Conservation (phyloP, 2,113 vertebrate species). For the Sapayoa aenigma region DNA sequence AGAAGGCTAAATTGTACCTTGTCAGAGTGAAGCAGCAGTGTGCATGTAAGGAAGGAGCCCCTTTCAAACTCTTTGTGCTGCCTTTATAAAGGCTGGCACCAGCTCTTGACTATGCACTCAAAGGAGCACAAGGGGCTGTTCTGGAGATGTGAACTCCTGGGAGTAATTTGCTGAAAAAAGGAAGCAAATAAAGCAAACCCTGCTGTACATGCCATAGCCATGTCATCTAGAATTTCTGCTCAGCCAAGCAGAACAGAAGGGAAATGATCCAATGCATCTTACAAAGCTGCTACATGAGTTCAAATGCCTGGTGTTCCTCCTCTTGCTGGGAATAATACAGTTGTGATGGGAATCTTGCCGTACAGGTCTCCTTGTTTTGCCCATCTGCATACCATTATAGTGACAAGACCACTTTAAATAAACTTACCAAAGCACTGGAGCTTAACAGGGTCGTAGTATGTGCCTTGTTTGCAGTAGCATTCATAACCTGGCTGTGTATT, state of each 20-base stretch:
- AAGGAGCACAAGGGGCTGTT: background rate
- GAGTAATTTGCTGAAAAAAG: slow-evolving; percentile 11
- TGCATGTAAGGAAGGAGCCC: background rate
- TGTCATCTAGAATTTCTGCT: background rate
- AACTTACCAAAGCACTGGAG: slow-evolving; percentile 92
- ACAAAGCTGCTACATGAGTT: slow-evolving; percentile 4
- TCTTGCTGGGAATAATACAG: background rate
- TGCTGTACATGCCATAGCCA: background rate
- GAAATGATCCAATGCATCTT: slow-evolving; percentile 16
- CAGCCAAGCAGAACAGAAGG: slow-evolving; percentile 14
- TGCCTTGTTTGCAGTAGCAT: slow-evolving; percentile 94
- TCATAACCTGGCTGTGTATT: slow-evolving; percentile 87
- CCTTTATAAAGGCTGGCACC: background rate
- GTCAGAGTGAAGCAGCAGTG: background rate
- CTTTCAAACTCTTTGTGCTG: background rate
- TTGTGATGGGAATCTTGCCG: background rate
- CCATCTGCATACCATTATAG: slow-evolving; percentile 30
- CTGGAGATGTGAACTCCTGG: background rate
- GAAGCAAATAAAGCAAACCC: slow-evolving; percentile 19
- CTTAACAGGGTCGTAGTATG: slow-evolving; percentile 88
- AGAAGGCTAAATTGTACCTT: background rate
- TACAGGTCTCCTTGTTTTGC: background rate
- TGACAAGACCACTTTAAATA: background rate
- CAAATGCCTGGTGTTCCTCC: background rate
- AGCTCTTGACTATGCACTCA: background rate